Evolutionary conservation across 2,888 invertebrate species (phyloP).

Genomic region (Tachina fera): DNA sequence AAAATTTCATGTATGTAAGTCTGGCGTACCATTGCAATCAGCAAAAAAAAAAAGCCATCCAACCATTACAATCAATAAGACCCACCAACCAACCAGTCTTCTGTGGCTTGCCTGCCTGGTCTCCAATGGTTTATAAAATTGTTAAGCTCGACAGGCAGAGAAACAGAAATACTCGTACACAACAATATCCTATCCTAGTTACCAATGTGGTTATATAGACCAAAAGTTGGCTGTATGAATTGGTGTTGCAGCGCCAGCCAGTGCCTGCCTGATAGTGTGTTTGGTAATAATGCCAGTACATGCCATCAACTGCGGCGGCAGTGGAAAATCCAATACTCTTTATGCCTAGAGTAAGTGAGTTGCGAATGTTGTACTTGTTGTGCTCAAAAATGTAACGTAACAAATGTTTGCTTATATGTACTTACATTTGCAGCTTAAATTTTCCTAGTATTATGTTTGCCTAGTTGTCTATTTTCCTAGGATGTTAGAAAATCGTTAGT

Average conservation of each 20-base stretch:
- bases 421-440: conserved; percentile 66
- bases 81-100: conserved; percentile 19
- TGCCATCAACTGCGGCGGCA: conserved; percentile 31
- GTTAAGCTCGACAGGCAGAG: conserved; percentile 25
- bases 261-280: conserved; percentile 1
- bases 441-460: conserved; percentile 72
- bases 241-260: conserved; percentile 11
- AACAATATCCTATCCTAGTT: conserved; percentile 54
- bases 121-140: conserved; percentile 40
- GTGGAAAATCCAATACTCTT: conserved; percentile 40
- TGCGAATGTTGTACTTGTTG: conserved; percentile 59
- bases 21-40: conserved; percentile 56
- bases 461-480: conserved; percentile 72
- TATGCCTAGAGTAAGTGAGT: conserved; percentile 50
- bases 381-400: conserved; percentile 49
- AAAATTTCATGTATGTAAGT: conserved; percentile 48
- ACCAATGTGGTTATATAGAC: conserved; percentile 49
- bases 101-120: conserved; percentile 34
- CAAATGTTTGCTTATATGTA: conserved; percentile 44
- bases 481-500: conserved; percentile 72
- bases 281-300: conserved; percentile 1
- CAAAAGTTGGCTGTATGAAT: conserved; percentile 49
- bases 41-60: conserved; percentile 45
- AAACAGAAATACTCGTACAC: not conserved
- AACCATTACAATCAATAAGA: conserved; percentile 44